Conservation (phyloP, 1,140 invertebrate species). For the Nylanderia fulva region DNA sequence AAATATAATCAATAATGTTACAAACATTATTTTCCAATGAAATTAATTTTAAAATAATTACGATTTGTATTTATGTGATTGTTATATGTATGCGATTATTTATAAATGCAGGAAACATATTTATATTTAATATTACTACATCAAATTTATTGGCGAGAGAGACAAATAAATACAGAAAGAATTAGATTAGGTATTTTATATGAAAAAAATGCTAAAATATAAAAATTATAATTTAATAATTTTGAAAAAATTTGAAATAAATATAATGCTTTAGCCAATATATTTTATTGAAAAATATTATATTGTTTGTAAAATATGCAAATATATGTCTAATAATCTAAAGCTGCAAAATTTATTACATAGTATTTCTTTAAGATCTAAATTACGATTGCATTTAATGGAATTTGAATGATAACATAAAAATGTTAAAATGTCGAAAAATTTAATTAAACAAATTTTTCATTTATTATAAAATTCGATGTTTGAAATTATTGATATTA, state of each 20-base stretch:
- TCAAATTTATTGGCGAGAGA: background rate
- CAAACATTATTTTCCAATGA: background rate
- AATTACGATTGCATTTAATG: background rate
- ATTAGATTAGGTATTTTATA: background rate
- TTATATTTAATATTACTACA: background rate
- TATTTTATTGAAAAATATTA: background rate
- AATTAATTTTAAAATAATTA: background rate
- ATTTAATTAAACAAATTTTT: background rate
- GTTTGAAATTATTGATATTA: background rate
- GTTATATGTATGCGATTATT: background rate
- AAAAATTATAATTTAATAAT: background rate
- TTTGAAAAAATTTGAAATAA: background rate
- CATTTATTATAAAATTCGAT: background rate
- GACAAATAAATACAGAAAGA: background rate
- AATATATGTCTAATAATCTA: background rate
- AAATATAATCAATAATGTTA: background rate
- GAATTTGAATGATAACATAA: background rate
- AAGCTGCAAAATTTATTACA: background rate
- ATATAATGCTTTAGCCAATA: background rate
- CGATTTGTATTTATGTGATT: background rate
- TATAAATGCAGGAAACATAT: background rate
- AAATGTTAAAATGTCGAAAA: background rate
- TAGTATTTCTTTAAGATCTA: background rate
- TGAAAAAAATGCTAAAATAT: no score
- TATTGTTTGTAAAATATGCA: background rate